Evolutionary conservation across 2,113 vertebrate genomes (phyloP).

Genomic region (Sinocyclocheilus anophthalmus): DNA sequence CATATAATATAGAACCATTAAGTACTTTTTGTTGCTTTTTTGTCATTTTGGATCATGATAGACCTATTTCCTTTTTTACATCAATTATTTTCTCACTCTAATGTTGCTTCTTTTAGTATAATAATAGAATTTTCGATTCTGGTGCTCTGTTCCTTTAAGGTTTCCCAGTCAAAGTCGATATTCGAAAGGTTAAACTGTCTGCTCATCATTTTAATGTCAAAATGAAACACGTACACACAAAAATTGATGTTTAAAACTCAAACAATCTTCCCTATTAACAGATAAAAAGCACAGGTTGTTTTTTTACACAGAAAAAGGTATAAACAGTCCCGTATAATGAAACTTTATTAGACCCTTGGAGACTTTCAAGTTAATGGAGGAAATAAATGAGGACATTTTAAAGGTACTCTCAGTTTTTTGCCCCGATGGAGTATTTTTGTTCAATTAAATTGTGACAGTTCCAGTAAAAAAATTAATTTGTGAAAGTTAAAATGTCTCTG

Average conservation of each 20-base stretch:
- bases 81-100: neutral
- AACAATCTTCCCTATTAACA: neutral
- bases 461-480: conserved; percentile 39
- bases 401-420: conserved; percentile 42
- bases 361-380: conserved; percentile 29
- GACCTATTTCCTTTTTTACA: neutral
- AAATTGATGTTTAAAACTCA: neutral
- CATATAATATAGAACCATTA: neutral
- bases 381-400: conserved; percentile 53
- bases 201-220: neutral
- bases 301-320: neutral
- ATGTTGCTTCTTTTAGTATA: neutral
- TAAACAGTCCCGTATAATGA: neutral
- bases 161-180: neutral
- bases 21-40: neutral
- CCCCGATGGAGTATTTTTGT: conserved; percentile 43
- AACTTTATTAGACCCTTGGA: conserved; percentile 11
- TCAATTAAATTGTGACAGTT: conserved; percentile 51
- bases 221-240: neutral
- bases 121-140: neutral
- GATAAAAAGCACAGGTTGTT: neutral
- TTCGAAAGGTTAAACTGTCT: neutral
- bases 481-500: conserved; percentile 54
- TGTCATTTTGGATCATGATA: neutral
- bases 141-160: neutral